phyloP scores from a whole-genome alignment of 1,140 invertebrate genomes.

The Drosophila pandora region DNA sequence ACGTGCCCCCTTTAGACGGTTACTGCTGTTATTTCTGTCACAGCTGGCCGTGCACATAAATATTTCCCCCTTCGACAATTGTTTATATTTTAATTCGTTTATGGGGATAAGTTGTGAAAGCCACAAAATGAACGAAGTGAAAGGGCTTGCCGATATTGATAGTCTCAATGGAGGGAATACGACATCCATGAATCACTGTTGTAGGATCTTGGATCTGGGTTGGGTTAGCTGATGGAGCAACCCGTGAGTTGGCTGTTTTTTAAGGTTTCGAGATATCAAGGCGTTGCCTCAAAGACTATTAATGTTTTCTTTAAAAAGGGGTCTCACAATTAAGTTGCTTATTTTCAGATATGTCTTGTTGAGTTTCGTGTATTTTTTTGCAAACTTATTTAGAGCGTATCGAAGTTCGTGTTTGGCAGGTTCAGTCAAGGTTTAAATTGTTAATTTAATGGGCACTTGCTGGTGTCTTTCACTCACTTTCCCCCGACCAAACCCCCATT shows the following conservation, averaged over 20 bases:
- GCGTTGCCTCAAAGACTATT: slow-evolving; percentile 16
- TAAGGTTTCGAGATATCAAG: slow-evolving; percentile 11
- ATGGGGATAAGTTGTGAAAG: slow-evolving; percentile 28
- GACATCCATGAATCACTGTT: slow-evolving; percentile 23
- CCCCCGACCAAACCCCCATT: not conserved
- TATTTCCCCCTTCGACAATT: slow-evolving; percentile 45
- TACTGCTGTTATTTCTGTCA: slow-evolving; percentile 30
- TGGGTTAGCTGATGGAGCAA: slow-evolving; percentile 16
- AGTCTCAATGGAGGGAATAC: slow-evolving; percentile 28
- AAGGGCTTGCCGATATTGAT: slow-evolving; percentile 31
- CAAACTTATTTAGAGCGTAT: slow-evolving; percentile 14
- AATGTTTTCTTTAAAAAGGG: not conserved
- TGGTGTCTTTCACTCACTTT: slow-evolving; percentile 38
- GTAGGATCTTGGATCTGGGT: slow-evolving; percentile 11
- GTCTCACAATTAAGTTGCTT: too few relatives aligned
- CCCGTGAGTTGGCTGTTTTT: slow-evolving; percentile 39
- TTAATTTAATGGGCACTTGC: slow-evolving; percentile 17
- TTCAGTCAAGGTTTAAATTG: slow-evolving; percentile 40
- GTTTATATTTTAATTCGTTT: slow-evolving; percentile 28
- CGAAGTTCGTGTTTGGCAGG: slow-evolving; percentile 14
- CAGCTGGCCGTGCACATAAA: slow-evolving; percentile 33
- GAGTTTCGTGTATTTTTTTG: slow-evolving; percentile 1
- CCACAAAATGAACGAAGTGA: slow-evolving; percentile 33
- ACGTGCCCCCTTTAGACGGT: slow-evolving; percentile 56
- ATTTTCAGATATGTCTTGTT: too few relatives aligned